phyloP scores from a whole-genome alignment of 2,113 vertebrate species.

The Erythrocercus mccallii region DNA sequence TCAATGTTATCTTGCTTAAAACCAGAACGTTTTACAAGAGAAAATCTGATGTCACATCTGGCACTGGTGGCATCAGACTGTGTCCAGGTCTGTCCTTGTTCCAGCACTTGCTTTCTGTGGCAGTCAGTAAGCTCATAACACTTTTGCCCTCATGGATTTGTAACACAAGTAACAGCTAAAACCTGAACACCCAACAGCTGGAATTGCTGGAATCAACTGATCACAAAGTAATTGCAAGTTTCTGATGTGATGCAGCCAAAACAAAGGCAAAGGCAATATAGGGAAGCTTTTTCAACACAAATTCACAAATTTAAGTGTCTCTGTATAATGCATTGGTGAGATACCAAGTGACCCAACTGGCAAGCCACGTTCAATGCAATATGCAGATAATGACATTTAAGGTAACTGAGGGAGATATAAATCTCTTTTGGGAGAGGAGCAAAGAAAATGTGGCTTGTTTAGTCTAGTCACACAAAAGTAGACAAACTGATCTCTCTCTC shows the following conservation, averaged over 20 bases:
- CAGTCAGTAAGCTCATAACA: background rate
- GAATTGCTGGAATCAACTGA: background rate
- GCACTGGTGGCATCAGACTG: background rate
- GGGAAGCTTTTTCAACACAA: background rate
- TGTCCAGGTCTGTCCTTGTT: background rate
- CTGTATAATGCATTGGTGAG: background rate
- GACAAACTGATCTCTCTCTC: background rate
- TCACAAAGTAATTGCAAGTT: background rate
- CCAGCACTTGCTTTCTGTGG: background rate
- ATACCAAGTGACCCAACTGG: background rate
- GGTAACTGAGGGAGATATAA: background rate
- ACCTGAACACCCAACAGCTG: background rate
- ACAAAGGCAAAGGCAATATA: background rate
- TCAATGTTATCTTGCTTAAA: constrained; percentile 24
- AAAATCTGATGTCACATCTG: constrained; percentile 16
- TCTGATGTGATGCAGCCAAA: background rate
- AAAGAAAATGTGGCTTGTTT: background rate
- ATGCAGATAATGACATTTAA: background rate
- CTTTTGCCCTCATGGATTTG: background rate
- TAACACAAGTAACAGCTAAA: background rate
- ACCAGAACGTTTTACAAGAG: background rate
- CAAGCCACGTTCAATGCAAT: background rate
- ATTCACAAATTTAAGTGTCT: background rate
- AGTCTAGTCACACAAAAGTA: background rate
- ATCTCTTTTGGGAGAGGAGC: background rate